Evolutionary conservation across 2,113 vertebrate species (phyloP).

Genomic region (Colinus virginianus): DNA sequence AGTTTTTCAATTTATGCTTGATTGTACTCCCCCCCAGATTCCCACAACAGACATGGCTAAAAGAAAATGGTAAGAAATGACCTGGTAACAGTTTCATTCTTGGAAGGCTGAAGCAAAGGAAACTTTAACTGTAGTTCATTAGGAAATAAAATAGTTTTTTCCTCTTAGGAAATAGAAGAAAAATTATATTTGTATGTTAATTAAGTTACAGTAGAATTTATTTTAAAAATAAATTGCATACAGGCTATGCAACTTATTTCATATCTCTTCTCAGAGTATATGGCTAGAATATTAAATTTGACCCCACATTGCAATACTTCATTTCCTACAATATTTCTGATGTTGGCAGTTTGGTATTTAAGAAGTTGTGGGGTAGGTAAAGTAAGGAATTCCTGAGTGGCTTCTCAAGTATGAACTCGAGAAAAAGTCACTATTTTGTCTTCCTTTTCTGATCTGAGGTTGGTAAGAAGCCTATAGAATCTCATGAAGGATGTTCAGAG

Average conservation of each 20-base stretch:
- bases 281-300: slow-evolving; percentile 26
- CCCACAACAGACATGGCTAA: not conserved
- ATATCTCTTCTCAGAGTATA: not conserved
- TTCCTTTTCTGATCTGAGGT: not conserved
- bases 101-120: not conserved
- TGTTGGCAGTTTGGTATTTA: not conserved
- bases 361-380: not conserved
- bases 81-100: not conserved
- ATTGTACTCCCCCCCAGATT: not conserved
- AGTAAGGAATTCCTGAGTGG: not conserved
- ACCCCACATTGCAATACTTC: not conserved
- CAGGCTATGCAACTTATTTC: not conserved
- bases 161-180: slow-evolving; percentile 17
- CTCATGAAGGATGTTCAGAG: slow-evolving; percentile 11
- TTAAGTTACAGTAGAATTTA: slow-evolving; percentile 37
- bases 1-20: not conserved
- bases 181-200: slow-evolving; percentile 45
- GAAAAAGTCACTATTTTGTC: not conserved
- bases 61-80: not conserved
- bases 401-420: not conserved
- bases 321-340: not conserved
- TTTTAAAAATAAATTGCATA: slow-evolving; percentile 29
- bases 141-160: slow-evolving; percentile 16
- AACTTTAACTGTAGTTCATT: not conserved
- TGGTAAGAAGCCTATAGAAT: not conserved